These are phyloP conservation scores for Urophycis tenuis DNA, from an alignment of 2,797 vertebrate genomes.

Conservation along the genomic window DNA sequence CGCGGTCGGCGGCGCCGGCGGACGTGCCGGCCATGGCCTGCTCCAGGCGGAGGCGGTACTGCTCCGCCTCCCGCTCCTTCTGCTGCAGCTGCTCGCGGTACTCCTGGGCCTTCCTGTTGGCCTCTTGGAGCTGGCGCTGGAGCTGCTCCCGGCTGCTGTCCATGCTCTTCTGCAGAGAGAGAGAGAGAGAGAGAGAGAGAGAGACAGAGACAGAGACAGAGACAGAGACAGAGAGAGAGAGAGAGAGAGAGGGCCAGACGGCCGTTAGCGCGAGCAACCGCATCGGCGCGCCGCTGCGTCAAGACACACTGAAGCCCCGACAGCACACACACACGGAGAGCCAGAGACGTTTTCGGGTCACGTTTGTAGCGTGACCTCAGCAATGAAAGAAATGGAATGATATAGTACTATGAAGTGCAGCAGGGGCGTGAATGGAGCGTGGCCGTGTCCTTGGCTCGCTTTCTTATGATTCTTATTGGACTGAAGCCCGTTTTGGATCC, in stretches of 20 bases:
- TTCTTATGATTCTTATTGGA: too few relatives aligned
- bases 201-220: too few relatives aligned
- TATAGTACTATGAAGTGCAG: too few relatives aligned
- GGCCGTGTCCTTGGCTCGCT: too few relatives aligned
- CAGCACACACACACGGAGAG: too few relatives aligned
- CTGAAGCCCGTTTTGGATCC: too few relatives aligned
- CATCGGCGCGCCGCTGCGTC: too few relatives aligned
- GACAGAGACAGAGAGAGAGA: too few relatives aligned
- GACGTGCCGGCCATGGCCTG: constrained; percentile 51
- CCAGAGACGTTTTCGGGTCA: too few relatives aligned
- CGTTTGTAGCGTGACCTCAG: background rate
- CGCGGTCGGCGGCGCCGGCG: constrained; percentile 20
- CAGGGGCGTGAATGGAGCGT: too few relatives aligned
- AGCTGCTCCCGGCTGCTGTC: constrained; percentile 33
- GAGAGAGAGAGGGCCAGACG: too few relatives aligned
- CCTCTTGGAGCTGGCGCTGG: constrained; percentile 68
- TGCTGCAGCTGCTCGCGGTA: constrained; percentile 67
- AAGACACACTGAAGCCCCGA: background rate
- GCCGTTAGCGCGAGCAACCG: background rate
- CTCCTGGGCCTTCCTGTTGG: constrained; percentile 64
- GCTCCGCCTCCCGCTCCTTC: constrained; percentile 72
- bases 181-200: too few relatives aligned
- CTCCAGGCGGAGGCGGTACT: constrained; percentile 64
- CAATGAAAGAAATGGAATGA: background rate
- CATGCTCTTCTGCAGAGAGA: constrained; percentile 34